Conservation (phyloP, 2,888 invertebrate genomes). For the Chamaedrilus cognettii region DNA sequence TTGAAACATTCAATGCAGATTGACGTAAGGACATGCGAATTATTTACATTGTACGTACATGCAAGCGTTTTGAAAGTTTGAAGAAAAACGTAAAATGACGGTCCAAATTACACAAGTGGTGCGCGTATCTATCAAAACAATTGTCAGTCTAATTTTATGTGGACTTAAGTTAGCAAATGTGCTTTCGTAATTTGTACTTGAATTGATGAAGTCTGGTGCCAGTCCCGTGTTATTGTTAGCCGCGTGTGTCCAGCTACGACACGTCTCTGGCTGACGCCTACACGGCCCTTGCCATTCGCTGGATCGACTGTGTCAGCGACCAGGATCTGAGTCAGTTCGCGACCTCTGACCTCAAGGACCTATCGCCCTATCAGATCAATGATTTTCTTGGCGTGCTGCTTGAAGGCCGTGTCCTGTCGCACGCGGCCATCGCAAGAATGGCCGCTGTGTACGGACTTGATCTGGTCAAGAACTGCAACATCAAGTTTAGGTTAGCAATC, state of each 20-base stretch:
- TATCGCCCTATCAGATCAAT: slow-evolving; percentile 70
- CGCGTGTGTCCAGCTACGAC: slow-evolving; percentile 68
- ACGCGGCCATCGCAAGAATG: slow-evolving; percentile 67
- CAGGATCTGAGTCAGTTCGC: slow-evolving; percentile 59
- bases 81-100: no score
- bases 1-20: no score
- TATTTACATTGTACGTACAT: no score
- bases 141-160: no score
- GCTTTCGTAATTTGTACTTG: no score
- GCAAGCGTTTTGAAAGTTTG: no score
- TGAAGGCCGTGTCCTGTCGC: slow-evolving; percentile 63
- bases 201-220: no score
- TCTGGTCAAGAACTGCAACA: slow-evolving; percentile 75
- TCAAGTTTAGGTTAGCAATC: slow-evolving; percentile 66
- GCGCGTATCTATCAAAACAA: no score
- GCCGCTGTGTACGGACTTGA: slow-evolving; percentile 70
- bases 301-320: slow-evolving; percentile 61
- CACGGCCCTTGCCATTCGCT: slow-evolving; percentile 64
- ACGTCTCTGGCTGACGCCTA: slow-evolving; percentile 69
- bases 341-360: slow-evolving; percentile 63
- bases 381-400: slow-evolving; percentile 73
- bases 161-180: no score
- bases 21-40: no score
- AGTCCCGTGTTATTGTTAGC: no score
- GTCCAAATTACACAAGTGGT: no score